Base-by-base conservation (phyloP, 2,113 vertebrate species). In the Cyprinodon brontotheroides region DNA sequence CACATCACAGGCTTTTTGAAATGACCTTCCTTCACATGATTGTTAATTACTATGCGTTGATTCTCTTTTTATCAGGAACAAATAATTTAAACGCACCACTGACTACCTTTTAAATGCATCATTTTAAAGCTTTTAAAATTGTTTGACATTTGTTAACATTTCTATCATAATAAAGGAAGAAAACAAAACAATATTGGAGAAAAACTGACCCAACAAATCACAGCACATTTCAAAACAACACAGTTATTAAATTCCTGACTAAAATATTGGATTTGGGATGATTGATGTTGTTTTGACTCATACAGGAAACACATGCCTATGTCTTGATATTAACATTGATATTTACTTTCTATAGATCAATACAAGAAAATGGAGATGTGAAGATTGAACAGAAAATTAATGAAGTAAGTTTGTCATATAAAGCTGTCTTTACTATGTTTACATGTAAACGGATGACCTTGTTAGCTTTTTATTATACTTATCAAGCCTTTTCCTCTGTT, bases 331-430 rank as follows among this genome's bases (percentile, higher is more conserved):
- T 62, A 57, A 29, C 29, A 29, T 29, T 29, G 29, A 29, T 74
- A 36, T 11, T 13, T 61, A 60, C 20, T 17, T 5, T 5, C 8
- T 8, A 11, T 65, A 95, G 94, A 89, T 92, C 92, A 57, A 93
- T 98, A 87, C 97, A 98, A 90, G 97, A 99, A 87, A 95, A 95
- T 0, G 94, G 95, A 20, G 96, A 98, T 77, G 90, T 97, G 75
- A 96, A 96, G 90, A 93, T 99, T 74, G 96, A 98, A 75, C 96
- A 95, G 90, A 97, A 93, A 91, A 97, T 99, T 87, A 96, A 98
- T 86, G 97, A 99, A 93, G 98, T 99, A 85, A 89, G 86, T 86
- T 73, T 43, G 11, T 73, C 57, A 11, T 10, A 40, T 36, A 74
- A 40, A 15, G 36, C 50, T 61, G 0, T 71, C 40, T n/a, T 67